These are phyloP conservation scores for Antheraea assamensis DNA, from an alignment of 2,888 invertebrate genomes.

Conservation along the genomic window DNA sequence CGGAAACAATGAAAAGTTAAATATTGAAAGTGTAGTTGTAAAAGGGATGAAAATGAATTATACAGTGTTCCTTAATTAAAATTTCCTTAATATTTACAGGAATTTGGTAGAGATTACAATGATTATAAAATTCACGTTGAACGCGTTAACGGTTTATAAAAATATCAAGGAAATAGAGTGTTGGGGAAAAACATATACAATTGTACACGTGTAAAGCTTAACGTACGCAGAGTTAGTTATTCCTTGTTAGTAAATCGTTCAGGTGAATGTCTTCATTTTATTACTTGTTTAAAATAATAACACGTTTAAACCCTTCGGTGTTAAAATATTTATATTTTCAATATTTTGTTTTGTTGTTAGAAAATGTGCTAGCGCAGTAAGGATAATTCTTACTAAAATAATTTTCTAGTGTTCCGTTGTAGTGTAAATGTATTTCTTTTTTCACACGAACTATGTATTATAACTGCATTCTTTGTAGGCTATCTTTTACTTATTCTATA, in stretches of 20 bases:
- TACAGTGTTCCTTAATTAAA: too few species aligned
- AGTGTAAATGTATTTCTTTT: too few species aligned
- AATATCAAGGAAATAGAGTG: background rate
- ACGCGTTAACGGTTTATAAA: background rate
- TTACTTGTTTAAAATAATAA: background rate
- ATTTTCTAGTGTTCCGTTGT: background rate
- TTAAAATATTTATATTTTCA: background rate
- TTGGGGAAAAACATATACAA: background rate
- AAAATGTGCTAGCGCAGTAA: background rate
- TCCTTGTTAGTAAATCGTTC: background rate
- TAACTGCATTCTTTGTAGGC: too few species aligned
- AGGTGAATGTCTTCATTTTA: slow-evolving; percentile 2
- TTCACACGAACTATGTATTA: too few species aligned
- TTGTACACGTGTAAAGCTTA: background rate
- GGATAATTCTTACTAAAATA: background rate
- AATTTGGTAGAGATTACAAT: too few species aligned
- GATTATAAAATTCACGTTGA: background rate
- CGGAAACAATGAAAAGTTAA: too few species aligned
- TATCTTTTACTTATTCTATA: too few species aligned
- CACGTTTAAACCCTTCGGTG: background rate
- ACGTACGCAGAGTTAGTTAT: background rate
- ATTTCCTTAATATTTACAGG: too few species aligned
- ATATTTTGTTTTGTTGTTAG: background rate
- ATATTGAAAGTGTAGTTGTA: too few species aligned
- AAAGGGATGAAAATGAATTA: too few species aligned